Evolutionary conservation across 2,888 invertebrate species (phyloP), one percentile per base, ranked within the genome.

Genomic region (Neocrepidodera transversa): DNA sequence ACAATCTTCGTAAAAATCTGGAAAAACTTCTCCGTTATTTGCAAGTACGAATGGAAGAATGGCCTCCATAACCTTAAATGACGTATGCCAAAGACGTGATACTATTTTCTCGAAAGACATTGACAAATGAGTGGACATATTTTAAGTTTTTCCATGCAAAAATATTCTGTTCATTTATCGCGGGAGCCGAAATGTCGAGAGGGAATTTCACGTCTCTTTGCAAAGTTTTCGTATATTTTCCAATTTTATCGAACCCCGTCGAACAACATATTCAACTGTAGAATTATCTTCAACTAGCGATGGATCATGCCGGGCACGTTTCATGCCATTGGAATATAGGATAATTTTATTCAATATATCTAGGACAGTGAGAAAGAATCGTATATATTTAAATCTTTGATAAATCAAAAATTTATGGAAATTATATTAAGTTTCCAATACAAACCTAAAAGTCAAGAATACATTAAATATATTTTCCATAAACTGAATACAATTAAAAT

Each of bases 1-100:
- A 70, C 71, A 73, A 70, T 73, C 69, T 72, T 66, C 66, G 65
- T 67, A 69, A 60, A n/a, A 71, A 74, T 74, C 72, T 68, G 61
- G n/a, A 45, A 63, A 65, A 74, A 72, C 62, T 71, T 73, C 70
- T 67, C 68, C 65, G 65, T 69, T 73, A 73, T 73, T 72, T 71
- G 70, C 69, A 72, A 70, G 70, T 68, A 68, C 71, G 68, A 69
- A 66, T 69, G 67, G 60, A 67, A 58, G 67, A 68, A 68, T 67
- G 64, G 58, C 64, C 68, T 45, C 70, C 72, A 74, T 74, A 73
- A 71, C 69, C 72, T 68, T 72, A 73, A 71, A 60, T 63, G 61
- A 71, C 73, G 70, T 72, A 74, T 71, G 64, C 72, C 65, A 62
- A 56, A 60, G 66, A 76, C 76, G 75, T 76, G 76, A 74, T 69